These are phyloP conservation scores for Gymnosoma rotundatum DNA, from an alignment of 2,888 invertebrate genomes.

Conservation along the genomic window DNA sequence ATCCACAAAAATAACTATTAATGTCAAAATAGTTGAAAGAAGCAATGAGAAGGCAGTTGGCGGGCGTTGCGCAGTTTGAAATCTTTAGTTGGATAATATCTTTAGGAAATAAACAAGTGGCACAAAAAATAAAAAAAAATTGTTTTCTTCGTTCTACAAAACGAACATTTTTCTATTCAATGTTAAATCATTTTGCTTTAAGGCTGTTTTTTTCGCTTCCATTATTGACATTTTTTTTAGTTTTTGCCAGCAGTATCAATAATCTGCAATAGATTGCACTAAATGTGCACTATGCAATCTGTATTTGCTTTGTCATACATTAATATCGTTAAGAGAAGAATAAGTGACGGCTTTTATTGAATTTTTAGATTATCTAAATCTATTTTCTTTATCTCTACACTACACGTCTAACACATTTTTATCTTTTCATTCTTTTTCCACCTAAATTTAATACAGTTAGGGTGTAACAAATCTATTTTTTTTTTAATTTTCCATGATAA, in stretches of 20 bases:
- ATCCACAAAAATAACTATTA: conserved; percentile 43
- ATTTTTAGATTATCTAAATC: no score
- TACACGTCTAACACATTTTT: neutral
- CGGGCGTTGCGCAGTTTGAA: conserved; percentile 41
- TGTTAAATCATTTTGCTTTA: conserved; percentile 64
- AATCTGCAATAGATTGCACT: conserved; percentile 20
- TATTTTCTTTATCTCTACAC: neutral
- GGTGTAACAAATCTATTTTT: no score
- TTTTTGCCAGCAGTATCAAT: conserved; percentile 24
- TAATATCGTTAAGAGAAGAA: no score
- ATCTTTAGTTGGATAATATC: conserved; percentile 46
- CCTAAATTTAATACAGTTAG: no score
- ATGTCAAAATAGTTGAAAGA: conserved; percentile 53
- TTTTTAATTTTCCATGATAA: no score
- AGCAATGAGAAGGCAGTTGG: conserved; percentile 19
- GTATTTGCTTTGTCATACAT: no score
- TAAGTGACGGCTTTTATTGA: no score
- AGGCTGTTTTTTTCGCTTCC: conserved; percentile 31
- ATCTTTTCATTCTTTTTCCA: neutral
- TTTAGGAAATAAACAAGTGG: conserved; percentile 42
- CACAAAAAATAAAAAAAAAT: conserved; percentile 5
- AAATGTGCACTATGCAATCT: conserved; percentile 1
- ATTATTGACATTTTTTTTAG: conserved; percentile 49
- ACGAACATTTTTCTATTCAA: conserved; percentile 53
- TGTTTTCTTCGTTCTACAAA: conserved; percentile 45